These are phyloP conservation scores for Liparis tanakae DNA, from an alignment of 2,797 vertebrate species.

Conservation along the genomic window DNA sequence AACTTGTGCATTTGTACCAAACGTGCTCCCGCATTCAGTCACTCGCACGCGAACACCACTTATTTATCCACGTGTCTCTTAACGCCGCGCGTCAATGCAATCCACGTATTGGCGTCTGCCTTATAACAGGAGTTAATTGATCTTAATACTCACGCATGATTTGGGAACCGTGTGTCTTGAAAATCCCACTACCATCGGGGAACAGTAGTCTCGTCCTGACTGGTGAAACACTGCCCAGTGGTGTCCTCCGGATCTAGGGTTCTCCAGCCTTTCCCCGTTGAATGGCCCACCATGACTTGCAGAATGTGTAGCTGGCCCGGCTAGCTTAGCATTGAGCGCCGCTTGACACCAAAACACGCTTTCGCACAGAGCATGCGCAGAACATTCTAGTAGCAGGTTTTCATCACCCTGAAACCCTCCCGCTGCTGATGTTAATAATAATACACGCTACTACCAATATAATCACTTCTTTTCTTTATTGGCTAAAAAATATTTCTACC, in stretches of 20 bases:
- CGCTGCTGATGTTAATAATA: constrained; percentile 22
- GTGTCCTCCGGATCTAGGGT: constrained; percentile 47
- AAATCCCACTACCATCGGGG: constrained; percentile 25
- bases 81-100: constrained; percentile 23
- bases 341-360: constrained; percentile 81
- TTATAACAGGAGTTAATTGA: constrained; percentile 43
- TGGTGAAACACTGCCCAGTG: constrained; percentile 55
- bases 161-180: constrained; percentile 38
- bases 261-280: constrained; percentile 75
- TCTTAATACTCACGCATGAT: constrained; percentile 78
- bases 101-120: constrained; percentile 34
- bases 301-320: constrained; percentile 84
- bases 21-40: neutral
- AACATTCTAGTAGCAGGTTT: constrained; percentile 84
- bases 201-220: constrained; percentile 31
- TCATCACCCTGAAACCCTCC: constrained; percentile 64
- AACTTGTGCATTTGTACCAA: constrained; percentile 8
- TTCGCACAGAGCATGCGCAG: constrained; percentile 85
- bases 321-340: constrained; percentile 75
- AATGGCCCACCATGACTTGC: constrained; percentile 91
- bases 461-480: neutral
- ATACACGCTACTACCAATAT: neutral
- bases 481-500: neutral
- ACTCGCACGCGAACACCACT: neutral
- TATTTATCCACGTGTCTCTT: neutral